phyloP scores from a whole-genome alignment of 1,140 invertebrate genomes.

The Platorchestia sp. region DNA sequence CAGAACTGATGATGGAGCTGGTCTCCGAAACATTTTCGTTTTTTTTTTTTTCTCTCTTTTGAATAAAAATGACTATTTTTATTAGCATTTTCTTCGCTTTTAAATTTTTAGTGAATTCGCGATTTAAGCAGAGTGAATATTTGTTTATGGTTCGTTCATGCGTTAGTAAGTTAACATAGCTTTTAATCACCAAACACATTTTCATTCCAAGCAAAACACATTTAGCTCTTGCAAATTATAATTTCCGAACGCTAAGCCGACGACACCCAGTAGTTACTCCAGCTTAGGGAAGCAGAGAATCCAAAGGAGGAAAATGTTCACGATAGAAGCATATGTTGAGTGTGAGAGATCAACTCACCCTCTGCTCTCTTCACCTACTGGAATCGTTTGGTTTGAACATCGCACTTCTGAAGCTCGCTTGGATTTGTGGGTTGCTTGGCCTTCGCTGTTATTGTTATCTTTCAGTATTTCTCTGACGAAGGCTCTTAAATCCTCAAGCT shows the following conservation, averaged over 20 bases:
- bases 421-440: neutral
- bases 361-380: neutral
- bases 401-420: neutral
- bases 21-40: too few relatives aligned
- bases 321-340: neutral
- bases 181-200: neutral
- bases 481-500: conserved; percentile 21
- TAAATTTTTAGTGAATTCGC: too few relatives aligned
- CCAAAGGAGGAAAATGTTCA: neutral
- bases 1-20: too few relatives aligned
- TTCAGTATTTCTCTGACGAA: neutral
- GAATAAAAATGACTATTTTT: too few relatives aligned
- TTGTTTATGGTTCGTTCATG: neutral
- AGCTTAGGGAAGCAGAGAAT: neutral
- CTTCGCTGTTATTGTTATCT: neutral
- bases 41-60: too few relatives aligned
- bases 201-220: neutral
- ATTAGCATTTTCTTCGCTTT: too few relatives aligned
- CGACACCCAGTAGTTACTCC: neutral
- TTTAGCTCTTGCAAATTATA: neutral
- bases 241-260: neutral
- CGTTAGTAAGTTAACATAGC: neutral
- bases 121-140: neutral
- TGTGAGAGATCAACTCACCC: neutral
- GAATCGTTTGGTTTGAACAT: neutral